These are phyloP conservation scores for Diplodus sargus DNA, from an alignment of 2,797 vertebrate species.

Conservation along the genomic window DNA sequence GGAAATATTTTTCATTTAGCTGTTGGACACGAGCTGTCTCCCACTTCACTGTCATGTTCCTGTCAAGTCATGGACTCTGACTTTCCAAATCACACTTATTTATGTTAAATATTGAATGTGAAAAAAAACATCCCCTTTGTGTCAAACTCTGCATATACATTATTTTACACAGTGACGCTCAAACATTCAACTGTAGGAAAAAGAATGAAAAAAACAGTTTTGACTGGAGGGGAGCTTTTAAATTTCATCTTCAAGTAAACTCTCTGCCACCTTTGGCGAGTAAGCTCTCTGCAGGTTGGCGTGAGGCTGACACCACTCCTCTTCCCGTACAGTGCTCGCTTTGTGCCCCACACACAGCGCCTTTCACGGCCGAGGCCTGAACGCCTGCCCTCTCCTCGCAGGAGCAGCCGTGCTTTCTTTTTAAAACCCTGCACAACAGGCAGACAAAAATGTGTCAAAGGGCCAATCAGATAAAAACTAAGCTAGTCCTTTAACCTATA, in stretches of 20 bases:
- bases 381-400: conserved; percentile 37
- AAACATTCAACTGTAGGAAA: too few relatives aligned
- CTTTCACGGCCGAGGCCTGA: conserved; percentile 72
- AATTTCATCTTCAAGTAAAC: conserved; percentile 12
- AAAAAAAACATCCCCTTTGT: too few relatives aligned
- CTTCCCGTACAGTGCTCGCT: conserved; percentile 79
- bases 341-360: conserved; percentile 83
- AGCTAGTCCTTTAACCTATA: conserved; percentile 50
- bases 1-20: too few relatives aligned
- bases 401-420: conserved; percentile 20
- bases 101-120: too few relatives aligned
- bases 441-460: conserved; percentile 64
- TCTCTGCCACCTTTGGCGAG: conserved; percentile 47
- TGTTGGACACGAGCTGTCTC: too few relatives aligned
- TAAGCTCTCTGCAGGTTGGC: conserved; percentile 67
- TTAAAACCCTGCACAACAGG: conserved; percentile 52
- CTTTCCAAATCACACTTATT: too few relatives aligned
- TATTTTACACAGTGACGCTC: too few relatives aligned
- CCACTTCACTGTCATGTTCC: too few relatives aligned
- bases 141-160: too few relatives aligned
- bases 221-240: background rate
- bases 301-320: conserved; percentile 72
- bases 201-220: too few relatives aligned
- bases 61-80: too few relatives aligned
- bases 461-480: conserved; percentile 71